Evolutionary conservation across 2,113 vertebrate genomes (phyloP), one percentile per base, ranked within the genome.

Genomic region (Clarias gariepinus): DNA sequence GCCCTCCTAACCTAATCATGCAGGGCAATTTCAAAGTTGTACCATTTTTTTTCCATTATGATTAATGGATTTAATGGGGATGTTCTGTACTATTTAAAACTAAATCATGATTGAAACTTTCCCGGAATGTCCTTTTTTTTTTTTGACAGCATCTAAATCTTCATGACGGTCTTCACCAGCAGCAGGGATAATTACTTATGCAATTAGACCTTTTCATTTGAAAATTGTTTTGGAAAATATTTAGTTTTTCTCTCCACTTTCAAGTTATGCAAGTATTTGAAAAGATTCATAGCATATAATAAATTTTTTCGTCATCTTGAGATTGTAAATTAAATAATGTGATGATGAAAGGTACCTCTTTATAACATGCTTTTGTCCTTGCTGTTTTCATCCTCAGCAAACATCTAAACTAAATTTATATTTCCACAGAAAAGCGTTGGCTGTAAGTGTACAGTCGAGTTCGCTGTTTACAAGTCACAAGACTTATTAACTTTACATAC

Each of bases 291-390:
- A 66, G 28, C 63, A 13, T 66, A 25, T 66, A 66, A 30, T 68
- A 36, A 68, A 66, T 25, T 66, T 16, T 16, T n/a, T 28, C 28
- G 15, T 66, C n/a, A 13, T 7, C 33, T 33, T 4, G 41, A 47
- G 33, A 33, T 23, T 33, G 28, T 3, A 69, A 33, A 13, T 33
- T 19, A 28, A 30, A 68, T 30, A 30, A n/a, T 68, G 68, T 18
- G 19, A 18, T 71, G 68, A 19, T 71, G 8, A 2, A n/a, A n/a
- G 13, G 28, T 33, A 30, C 15, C 15, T 82, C 57, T 83, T 89
- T 47, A 83, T 89, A 84, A 74, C 12, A 58, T 87, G 66, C 74
- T 78, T 85, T 82, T 86, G 71, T 86, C 74, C 80, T 71, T 71
- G 33, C 19, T 52, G 41, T 25, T 25, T 69, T 71, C 47, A 77